phyloP scores from a whole-genome alignment of 1,140 invertebrate species.

The Caenorhabditis inopinata region DNA sequence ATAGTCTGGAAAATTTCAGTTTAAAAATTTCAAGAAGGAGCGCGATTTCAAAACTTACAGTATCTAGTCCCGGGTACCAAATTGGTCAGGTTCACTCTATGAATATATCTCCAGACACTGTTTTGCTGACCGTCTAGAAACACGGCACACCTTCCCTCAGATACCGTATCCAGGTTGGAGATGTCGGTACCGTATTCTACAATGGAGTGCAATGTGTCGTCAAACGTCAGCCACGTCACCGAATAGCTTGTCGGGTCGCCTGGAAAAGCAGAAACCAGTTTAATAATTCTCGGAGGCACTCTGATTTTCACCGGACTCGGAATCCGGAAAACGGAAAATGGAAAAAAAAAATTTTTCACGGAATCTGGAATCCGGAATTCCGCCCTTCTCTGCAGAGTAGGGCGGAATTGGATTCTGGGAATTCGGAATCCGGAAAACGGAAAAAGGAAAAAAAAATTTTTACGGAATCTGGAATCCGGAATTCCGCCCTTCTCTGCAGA shows the following conservation, averaged over 20 bases:
- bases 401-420: too few species aligned
- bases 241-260: neutral
- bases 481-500: too few species aligned
- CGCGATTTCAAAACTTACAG: constrained; percentile 11
- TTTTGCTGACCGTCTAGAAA: constrained; percentile 39
- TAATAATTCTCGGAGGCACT: too few species aligned
- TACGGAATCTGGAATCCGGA: too few species aligned
- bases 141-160: constrained; percentile 25
- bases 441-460: too few species aligned
- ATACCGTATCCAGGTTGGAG: neutral
- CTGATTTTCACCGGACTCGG: too few species aligned
- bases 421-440: too few species aligned
- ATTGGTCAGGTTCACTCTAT: constrained; percentile 36
- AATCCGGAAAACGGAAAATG: too few species aligned
- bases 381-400: too few species aligned
- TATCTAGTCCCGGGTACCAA: constrained; percentile 36
- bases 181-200: constrained; percentile 48
- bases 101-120: constrained; percentile 44
- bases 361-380: too few species aligned
- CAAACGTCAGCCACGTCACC: constrained; percentile 49
- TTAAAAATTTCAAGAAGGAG: neutral
- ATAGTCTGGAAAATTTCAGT: constrained; percentile 59
- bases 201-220: constrained; percentile 44
- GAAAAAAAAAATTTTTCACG: too few species aligned
- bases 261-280: too few species aligned